Base-by-base conservation (phyloP, 2,113 vertebrate genomes). In the Stegostoma tigrinum region DNA sequence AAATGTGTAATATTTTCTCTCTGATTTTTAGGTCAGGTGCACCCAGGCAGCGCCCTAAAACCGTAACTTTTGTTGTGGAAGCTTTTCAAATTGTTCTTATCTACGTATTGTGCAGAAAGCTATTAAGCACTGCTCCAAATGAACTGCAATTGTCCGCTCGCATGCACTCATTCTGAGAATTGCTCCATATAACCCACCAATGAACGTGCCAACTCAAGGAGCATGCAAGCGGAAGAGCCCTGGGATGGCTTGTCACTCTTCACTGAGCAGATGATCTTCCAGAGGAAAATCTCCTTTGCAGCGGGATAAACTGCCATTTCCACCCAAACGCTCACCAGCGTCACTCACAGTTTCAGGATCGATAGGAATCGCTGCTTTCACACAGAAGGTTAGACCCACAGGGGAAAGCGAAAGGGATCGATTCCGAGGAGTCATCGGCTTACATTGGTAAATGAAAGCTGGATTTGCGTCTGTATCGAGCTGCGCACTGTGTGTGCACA, bases 181-280 rank as follows among this genome's bases (percentile, higher is more conserved):
- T 34, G 68, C 94, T 95, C 67, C 68, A 27, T 34, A 48, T 66
- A 67, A 30, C 64, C 34, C 89, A 67, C 89, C 89, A 93, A 93
- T 93, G 89, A 67, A 93, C 66, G 89, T 66, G 89, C 89, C 89
- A 93, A 66, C 38, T 67, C 61, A 72, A 68, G 68, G 94, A 72
- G 94, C 42, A 70, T 70, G 94, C 94, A 95, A 95, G 94, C 67
- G 94, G 94, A 95, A 95, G 94, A 95, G 94, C 94, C 68, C 94
- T 72, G 94, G 68, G 94, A 95, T 95, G 72, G 94, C 67, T 95
- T 72, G 67, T 70, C 94, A 95, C 94, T 68, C 67, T 48, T 72
- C 67, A 75, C 67, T 95, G 94, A 93, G 64, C 89, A 93, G 38
- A 93, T 93, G 89, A 93, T 93, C 30, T 67, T 93, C 34, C 89